Evolutionary conservation across 2,797 vertebrate species (phyloP).

Genomic region (Sebastiscus tertius): DNA sequence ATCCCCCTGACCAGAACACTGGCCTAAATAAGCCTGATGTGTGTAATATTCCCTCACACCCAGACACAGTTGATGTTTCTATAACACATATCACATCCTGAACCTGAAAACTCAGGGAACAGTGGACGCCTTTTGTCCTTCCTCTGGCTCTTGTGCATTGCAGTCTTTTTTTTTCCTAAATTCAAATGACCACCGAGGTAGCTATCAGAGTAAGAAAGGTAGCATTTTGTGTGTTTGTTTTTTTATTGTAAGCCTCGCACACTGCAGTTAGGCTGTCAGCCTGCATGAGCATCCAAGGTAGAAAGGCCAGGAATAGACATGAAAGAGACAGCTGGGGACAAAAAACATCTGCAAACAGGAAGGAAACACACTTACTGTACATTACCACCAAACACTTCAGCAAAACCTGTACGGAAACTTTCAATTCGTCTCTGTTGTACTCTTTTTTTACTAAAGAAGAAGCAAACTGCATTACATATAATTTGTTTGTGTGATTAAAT

Average conservation of each 20-base stretch:
- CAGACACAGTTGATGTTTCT: neutral
- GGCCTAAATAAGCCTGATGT: neutral
- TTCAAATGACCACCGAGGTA: constrained; percentile 27
- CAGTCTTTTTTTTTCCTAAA: constrained; percentile 48
- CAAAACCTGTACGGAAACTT: constrained; percentile 28
- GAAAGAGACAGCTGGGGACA: constrained; percentile 42
- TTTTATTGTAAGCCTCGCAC: constrained; percentile 33
- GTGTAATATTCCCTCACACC: neutral
- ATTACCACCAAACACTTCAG: constrained; percentile 28
- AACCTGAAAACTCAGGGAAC: constrained; percentile 5
- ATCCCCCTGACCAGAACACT: neutral
- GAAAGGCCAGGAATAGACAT: constrained; percentile 62
- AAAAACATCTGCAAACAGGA: constrained; percentile 8
- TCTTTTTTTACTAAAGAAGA: neutral
- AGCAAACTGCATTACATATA: neutral
- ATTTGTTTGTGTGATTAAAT: neutral
- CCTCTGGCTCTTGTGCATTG: constrained; percentile 29
- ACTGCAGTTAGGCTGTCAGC: constrained; percentile 74
- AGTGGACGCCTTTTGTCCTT: neutral
- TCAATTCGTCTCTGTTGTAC: constrained; percentile 41
- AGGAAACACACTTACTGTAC: constrained; percentile 35
- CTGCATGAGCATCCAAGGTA: constrained; percentile 52
- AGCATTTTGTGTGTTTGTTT: constrained; percentile 33
- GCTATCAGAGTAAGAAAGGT: constrained; percentile 35
- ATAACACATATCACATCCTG: neutral